Evolutionary conservation across 53 echinoderm and acorn worm genomes (phyloP).

Genomic region (Paracentrotus lividus): DNA sequence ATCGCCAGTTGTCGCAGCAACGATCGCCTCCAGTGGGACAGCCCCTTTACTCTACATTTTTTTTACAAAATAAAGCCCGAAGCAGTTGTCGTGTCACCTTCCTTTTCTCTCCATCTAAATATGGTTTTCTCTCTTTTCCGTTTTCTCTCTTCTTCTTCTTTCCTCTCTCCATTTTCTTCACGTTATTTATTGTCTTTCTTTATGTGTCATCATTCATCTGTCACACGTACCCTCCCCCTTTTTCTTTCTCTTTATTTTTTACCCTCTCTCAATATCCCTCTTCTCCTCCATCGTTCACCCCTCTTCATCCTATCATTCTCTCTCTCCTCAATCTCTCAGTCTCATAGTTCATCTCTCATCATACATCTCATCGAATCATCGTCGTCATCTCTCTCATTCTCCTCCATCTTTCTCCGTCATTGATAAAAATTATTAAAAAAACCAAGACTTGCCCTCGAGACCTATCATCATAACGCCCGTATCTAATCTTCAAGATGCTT

Average conservation of each 20-base stretch:
- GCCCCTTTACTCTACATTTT: no score
- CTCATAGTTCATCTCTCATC: background rate
- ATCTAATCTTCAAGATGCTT: conserved; percentile 28
- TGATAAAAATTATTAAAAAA: background rate
- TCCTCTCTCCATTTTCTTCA: background rate
- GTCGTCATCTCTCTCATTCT: background rate
- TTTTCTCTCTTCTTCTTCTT: background rate
- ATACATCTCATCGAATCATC: background rate
- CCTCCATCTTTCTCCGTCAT: background rate
- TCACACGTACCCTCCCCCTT: background rate
- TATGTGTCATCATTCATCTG: background rate
- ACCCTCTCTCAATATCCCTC: background rate
- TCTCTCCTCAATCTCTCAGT: background rate
- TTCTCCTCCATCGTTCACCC: background rate
- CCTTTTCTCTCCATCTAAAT: no score
- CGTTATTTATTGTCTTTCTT: background rate
- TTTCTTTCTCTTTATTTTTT: background rate
- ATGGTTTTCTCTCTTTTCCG: background rate
- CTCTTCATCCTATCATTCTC: background rate
- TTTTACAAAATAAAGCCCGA: no score
- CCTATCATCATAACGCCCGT: conserved; percentile 17
- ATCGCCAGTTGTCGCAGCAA: no score
- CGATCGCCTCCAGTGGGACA: no score
- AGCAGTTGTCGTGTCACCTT: no score
- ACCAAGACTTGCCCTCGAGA: background rate